Conservation (phyloP, 2,888 invertebrate genomes). For the Griposia aprilina region DNA sequence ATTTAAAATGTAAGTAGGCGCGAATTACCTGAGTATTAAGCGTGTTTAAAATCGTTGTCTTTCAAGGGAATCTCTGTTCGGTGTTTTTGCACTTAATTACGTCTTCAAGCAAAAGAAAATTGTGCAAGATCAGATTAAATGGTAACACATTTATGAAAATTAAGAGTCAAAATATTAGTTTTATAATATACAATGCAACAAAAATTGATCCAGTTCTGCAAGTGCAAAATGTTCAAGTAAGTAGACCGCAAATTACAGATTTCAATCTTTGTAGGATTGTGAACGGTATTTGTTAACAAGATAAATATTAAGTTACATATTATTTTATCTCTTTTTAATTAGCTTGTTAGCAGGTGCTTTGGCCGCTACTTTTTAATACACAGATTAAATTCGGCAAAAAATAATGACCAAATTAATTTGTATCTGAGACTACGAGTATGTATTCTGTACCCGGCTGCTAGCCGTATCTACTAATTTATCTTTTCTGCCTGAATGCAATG, state of each 20-base stretch:
- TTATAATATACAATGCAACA: constrained; percentile 48
- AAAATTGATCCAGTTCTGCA: constrained; percentile 57
- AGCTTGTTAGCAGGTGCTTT: constrained; percentile 53
- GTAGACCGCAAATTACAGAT: constrained; percentile 57
- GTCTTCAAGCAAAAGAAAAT: constrained; percentile 64
- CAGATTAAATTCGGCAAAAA: constrained; percentile 44
- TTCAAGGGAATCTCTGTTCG: constrained; percentile 71
- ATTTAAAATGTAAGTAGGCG: constrained; percentile 77
- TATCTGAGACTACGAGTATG: constrained; percentile 12
- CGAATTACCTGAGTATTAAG: constrained; percentile 71
- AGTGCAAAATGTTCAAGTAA: constrained; percentile 45
- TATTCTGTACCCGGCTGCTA: constrained; percentile 3
- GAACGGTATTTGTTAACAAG: constrained; percentile 55
- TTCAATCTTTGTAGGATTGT: constrained; percentile 55
- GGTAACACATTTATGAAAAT: constrained; percentile 44
- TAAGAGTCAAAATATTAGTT: constrained; percentile 54
- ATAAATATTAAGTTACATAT: constrained; percentile 57
- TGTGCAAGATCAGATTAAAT: constrained; percentile 65
- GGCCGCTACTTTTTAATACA: constrained; percentile 41
- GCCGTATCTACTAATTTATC: constrained; percentile 47
- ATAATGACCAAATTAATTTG: constrained; percentile 32
- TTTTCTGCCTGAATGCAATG: constrained; percentile 36
- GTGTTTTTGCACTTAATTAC: constrained; percentile 66
- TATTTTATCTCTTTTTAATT: constrained; percentile 61
- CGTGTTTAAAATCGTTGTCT: constrained; percentile 62